Base-by-base conservation (phyloP, 1,140 invertebrate species). In the Euglossa dilemma region DNA sequence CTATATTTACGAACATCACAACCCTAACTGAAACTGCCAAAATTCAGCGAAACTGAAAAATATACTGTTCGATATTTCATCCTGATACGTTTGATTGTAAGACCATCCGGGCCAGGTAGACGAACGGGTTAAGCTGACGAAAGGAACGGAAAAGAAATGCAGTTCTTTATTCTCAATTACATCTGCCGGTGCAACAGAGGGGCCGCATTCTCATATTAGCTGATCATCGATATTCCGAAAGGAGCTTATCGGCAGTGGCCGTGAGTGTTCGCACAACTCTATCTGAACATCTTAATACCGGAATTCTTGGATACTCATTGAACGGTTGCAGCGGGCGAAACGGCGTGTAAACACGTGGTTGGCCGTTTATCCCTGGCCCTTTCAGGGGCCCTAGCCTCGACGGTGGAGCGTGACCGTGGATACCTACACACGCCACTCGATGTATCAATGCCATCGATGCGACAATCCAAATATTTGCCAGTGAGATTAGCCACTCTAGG, bases 391-490 rank as follows among this genome's bases (percentile, higher is more conserved):
- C 67, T 61, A 57, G 61, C 47, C 76, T 73, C 63, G 54, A 50
- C 57, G 9, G 0, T n/a, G 12, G 52, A 50, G 64, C 76, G 75
- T 57, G 72, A 63, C 47, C 71, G 64, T 66, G 6, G 67, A 72
- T 85, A 76, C 45, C 75, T 85, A 76, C 47, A 64, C 47, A 85
- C 59, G 81, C 83, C 90, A 93, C 91, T 93, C 90, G 87, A 93
- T 90, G 88, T 92, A 93, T 93, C 91, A 91, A 92, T 93, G 88
- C 92, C 91, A 87, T 90, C 89, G 92, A 92, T 91, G 86, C 91
- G 92, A 94, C 93, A 93, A 94, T 93, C 93, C 91, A 94, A 94
- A 94, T 94, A 94, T 94, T 94, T 94, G 93, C 90, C 75, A 92
- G 89, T 88, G 85, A 93, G 94, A 94, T 94, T 92, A 94, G 91